Percentiles rank a stretch among this genome's conserved stretches.
phyloP scores from a whole-genome alignment of 2,113 vertebrate genomes.

The Seriola rivoliana region DNA sequence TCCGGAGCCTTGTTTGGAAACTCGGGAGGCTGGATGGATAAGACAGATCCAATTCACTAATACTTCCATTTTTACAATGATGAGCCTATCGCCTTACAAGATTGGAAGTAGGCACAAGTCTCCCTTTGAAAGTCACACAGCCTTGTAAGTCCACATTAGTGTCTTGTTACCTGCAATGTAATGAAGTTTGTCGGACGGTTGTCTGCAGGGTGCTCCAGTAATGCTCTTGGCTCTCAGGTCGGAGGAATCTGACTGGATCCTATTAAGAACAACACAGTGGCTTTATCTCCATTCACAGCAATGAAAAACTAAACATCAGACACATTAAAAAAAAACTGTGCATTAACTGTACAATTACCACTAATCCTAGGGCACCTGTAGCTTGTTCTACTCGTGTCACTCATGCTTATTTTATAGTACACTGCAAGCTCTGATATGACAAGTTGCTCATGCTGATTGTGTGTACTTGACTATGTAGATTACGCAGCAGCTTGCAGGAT shows the following conservation, averaged over 20 bases:
- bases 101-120: slow-evolving; percentile 44
- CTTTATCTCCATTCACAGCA: slow-evolving; percentile 29
- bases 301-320: slow-evolving; percentile 17
- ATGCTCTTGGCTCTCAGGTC: slow-evolving; percentile 41
- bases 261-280: slow-evolving; percentile 27
- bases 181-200: slow-evolving; percentile 59
- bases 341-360: neutral
- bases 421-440: slow-evolving; percentile 60
- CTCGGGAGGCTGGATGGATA: slow-evolving; percentile 49
- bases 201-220: slow-evolving; percentile 53
- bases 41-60: slow-evolving; percentile 64
- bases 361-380: slow-evolving; percentile 49
- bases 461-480: slow-evolving; percentile 77
- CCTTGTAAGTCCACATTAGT: slow-evolving; percentile 68
- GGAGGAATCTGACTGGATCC: slow-evolving; percentile 47
- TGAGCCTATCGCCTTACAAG: slow-evolving; percentile 56
- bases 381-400: slow-evolving; percentile 53
- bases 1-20: slow-evolving; percentile 69
- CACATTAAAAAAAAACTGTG: neutral
- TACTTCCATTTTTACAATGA: slow-evolving; percentile 50
- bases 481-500: slow-evolving; percentile 74
- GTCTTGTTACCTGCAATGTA: slow-evolving; percentile 68
- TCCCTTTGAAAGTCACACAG: slow-evolving; percentile 55
- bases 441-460: slow-evolving; percentile 70
- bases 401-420: slow-evolving; percentile 55